Evolutionary conservation across 2,113 vertebrate species (phyloP).

Genomic region (Erythrocercus mccallii): DNA sequence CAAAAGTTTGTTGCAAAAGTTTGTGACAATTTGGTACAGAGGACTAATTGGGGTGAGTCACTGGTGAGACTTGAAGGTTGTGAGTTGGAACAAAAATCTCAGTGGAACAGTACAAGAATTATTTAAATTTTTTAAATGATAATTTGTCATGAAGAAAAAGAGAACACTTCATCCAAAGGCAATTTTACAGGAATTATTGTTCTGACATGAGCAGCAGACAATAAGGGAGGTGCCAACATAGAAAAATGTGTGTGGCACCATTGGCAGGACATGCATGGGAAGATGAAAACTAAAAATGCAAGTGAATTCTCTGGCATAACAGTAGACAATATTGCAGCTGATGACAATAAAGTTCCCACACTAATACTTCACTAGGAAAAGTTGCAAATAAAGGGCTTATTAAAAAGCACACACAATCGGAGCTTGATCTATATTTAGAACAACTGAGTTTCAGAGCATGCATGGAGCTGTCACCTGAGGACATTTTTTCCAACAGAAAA

Average conservation of each 20-base stretch:
- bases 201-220: background rate
- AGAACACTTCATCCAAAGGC: background rate
- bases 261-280: rapidly evolving
- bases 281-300: background rate
- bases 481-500: background rate
- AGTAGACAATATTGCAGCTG: background rate
- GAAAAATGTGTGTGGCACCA: background rate
- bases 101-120: background rate
- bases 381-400: background rate
- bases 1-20: background rate
- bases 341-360: background rate
- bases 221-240: background rate
- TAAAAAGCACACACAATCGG: background rate
- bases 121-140: background rate
- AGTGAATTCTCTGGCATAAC: background rate
- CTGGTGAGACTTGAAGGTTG: background rate
- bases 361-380: background rate
- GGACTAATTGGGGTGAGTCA: background rate
- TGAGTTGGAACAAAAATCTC: background rate
- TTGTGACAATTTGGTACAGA: background rate
- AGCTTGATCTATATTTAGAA: background rate
- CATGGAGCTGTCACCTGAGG: background rate
- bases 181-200: background rate
- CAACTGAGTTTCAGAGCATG: background rate
- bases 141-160: background rate